Evolutionary conservation across 2,797 vertebrate genomes (phyloP).

Genomic region (Rachycentron canadum): DNA sequence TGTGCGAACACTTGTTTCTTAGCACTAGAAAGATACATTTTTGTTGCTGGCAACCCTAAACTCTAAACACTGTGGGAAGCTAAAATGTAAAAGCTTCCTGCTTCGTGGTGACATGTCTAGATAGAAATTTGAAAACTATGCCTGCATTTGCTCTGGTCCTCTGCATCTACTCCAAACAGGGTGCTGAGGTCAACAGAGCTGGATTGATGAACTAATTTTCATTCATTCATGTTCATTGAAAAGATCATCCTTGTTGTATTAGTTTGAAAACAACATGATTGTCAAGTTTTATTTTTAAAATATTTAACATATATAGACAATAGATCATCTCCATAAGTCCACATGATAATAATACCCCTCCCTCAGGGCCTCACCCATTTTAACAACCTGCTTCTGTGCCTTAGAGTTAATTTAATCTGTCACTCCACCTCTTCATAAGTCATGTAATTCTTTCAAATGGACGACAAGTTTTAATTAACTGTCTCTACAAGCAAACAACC

Average conservation of each 20-base stretch:
- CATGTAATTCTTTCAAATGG: constrained; percentile 34
- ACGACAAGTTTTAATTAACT: constrained; percentile 66
- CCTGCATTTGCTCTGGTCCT: too few relatives aligned
- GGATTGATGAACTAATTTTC: too few relatives aligned
- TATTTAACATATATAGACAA: not conserved
- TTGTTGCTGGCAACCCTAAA: too few relatives aligned
- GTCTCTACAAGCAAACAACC: constrained; percentile 60
- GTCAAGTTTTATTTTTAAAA: not conserved
- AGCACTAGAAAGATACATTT: too few relatives aligned
- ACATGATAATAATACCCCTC: not conserved
- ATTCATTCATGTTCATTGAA: not conserved
- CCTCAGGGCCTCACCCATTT: not conserved
- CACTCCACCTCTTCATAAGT: constrained; percentile 22
- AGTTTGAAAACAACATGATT: not conserved
- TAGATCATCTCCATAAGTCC: not conserved
- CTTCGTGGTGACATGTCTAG: too few relatives aligned
- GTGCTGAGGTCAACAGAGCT: not conserved
- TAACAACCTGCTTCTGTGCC: not conserved
- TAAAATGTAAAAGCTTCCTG: too few relatives aligned
- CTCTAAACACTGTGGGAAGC: too few relatives aligned
- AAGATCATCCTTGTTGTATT: not conserved
- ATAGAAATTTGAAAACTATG: too few relatives aligned
- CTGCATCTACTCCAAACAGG: too few relatives aligned
- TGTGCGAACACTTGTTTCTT: too few relatives aligned
- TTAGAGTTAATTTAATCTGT: not conserved